phyloP scores from a whole-genome alignment of 1,140 invertebrate species.

The Calliphora vicina region DNA sequence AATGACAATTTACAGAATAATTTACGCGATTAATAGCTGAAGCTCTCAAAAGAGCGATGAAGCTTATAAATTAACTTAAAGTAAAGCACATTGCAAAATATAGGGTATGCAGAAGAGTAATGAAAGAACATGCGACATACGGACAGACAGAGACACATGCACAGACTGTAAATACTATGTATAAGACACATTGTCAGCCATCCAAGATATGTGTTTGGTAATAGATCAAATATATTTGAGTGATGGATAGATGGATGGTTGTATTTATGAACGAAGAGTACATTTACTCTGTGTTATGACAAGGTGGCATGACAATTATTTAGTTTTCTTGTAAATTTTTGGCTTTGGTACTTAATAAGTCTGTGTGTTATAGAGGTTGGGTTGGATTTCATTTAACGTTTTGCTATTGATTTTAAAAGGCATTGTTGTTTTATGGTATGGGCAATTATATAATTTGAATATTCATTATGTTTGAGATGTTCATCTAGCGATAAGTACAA shows the following conservation, averaged over 20 bases:
- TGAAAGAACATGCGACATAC: not conserved
- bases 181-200: not conserved
- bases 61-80: not conserved
- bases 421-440: too few species aligned
- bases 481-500: too few species aligned
- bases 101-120: not conserved
- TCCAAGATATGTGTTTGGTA: not conserved
- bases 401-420: too few species aligned
- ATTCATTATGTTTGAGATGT: too few species aligned
- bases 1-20: slow-evolving; percentile 12
- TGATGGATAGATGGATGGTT: not conserved
- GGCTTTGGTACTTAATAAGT: not conserved
- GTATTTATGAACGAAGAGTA: too few species aligned
- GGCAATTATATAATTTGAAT: too few species aligned
- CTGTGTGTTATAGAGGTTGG: not conserved
- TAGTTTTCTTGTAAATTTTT: not conserved
- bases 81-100: not conserved
- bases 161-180: not conserved
- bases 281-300: not conserved
- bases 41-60: not conserved
- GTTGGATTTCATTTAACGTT: not conserved
- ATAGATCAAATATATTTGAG: not conserved
- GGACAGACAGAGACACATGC: not conserved
- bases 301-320: not conserved
- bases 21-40: not conserved